Evolutionary conservation across 1,140 invertebrate genomes (phyloP).

Genomic region (Ericerus pela): DNA sequence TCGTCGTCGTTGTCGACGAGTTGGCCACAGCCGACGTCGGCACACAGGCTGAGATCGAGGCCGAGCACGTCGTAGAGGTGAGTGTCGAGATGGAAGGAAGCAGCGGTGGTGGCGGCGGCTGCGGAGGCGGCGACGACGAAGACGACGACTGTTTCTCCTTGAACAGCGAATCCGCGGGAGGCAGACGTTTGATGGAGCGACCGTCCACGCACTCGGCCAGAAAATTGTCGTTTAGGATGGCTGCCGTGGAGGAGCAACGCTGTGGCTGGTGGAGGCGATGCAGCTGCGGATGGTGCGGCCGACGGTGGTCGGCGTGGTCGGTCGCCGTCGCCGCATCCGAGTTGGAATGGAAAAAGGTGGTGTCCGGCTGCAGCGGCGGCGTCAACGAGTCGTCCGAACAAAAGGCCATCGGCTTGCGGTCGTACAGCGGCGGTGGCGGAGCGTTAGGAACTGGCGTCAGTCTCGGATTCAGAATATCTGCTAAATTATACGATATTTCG

Average conservation of each 20-base stretch:
- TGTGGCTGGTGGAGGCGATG: too few species aligned
- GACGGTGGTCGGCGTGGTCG: neutral
- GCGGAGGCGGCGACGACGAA: neutral
- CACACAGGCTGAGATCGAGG: too few species aligned
- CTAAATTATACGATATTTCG: neutral
- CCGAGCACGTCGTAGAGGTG: too few species aligned
- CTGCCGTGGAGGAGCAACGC: too few species aligned
- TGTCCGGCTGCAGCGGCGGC: neutral
- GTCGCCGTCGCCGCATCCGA: neutral
- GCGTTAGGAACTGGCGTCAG: constrained; percentile 1
- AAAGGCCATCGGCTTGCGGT: neutral
- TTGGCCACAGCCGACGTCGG: too few species aligned
- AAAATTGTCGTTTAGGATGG: too few species aligned
- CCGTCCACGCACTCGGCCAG: too few species aligned
- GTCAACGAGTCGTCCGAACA: neutral
- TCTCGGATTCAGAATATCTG: neutral
- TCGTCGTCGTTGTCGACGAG: too few species aligned
- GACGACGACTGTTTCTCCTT: neutral
- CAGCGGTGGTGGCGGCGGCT: neutral
- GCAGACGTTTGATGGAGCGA: too few species aligned
- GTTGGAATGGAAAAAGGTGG: neutral
- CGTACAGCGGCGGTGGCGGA: neutral
- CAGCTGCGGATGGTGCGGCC: neutral
- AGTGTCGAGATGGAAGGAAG: too few species aligned
- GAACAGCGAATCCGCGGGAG: neutral